Base-by-base conservation (phyloP, 2,888 invertebrate species). In the Xestoiulus laeticollis region DNA sequence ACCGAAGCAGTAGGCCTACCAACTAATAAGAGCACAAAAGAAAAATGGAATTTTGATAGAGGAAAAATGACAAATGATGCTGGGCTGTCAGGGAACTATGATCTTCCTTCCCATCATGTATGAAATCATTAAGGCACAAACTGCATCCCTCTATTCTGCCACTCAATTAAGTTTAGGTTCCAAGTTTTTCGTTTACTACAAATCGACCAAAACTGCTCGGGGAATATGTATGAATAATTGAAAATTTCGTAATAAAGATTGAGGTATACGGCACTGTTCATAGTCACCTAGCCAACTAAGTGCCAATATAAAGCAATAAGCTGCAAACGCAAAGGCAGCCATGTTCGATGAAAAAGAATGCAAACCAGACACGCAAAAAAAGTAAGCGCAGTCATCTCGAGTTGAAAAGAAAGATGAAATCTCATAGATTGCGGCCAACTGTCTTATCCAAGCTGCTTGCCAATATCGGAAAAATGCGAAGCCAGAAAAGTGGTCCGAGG, bases 41-140 rank as follows among this genome's bases (percentile, higher is more conserved):
- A 87, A 87, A 87, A 87, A 87, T 87, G 87, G 87, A 87, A 87
- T 87, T 87, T 87, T 87, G 87, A 87, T 87, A 33, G 87, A 82
- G 48, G 84, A 78, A 22, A 86, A 84, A 83, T 87, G 87, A 87
- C 87, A 87, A 87, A 87, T 83, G 87, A 87, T 87, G 33, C 44
- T 78, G 78, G 68, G 38, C 43, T 78, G 87, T 59, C 87, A 78
- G 82, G 38, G 38, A 87, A 78, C 68, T 87, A 78, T 87, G 87
- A 87, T 87, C 86, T 86, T 86, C 59, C 59, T 86, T 86, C 86
- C 86, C 59, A 86, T 86, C 53, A 53, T 53, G 32, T 86, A 86
- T 53, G 86, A 86, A 86, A 86, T 86, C 53, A 86, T 86, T 86
- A 86, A 86, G 86, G 86, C 86, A 53, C 86, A 86, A 44, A 86